Evolutionary conservation across 2,797 vertebrate species (phyloP).

Genomic region (Acanthornis magna): DNA sequence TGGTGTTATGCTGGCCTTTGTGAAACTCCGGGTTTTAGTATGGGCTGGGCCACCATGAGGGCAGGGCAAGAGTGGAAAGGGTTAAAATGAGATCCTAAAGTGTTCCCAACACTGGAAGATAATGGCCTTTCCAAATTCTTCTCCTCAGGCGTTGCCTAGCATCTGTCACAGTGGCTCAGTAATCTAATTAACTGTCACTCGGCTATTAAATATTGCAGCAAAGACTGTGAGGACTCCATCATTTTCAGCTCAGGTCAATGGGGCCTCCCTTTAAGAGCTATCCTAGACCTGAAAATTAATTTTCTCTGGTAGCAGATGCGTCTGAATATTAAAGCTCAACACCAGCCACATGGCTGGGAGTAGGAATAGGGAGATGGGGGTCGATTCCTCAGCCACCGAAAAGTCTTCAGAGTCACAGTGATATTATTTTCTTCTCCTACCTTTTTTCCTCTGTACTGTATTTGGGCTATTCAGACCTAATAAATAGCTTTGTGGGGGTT

Average conservation of each 20-base stretch:
- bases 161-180: slow-evolving; percentile 30
- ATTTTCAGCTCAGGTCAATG: slow-evolving; percentile 24
- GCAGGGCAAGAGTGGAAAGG: neutral
- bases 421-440: neutral
- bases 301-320: slow-evolving; percentile 17
- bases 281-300: slow-evolving; percentile 41
- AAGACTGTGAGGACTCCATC: slow-evolving; percentile 42
- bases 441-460: neutral
- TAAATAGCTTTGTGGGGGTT: neutral
- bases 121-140: slow-evolving; percentile 49
- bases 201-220: slow-evolving; percentile 44
- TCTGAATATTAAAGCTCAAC: neutral
- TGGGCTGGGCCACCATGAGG: neutral
- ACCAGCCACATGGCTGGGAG: neutral
- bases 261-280: slow-evolving; percentile 7
- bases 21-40: neutral
- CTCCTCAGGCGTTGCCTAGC: slow-evolving; percentile 34
- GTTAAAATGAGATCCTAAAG: slow-evolving; percentile 28
- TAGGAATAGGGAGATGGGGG: neutral
- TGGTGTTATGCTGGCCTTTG: neutral
- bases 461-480: neutral
- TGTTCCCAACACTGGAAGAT: neutral
- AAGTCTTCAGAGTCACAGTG: neutral
- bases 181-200: slow-evolving; percentile 39
- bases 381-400: neutral